Percentiles rank a stretch among this genome's conserved stretches.
phyloP scores from a whole-genome alignment of 2,888 invertebrate species.

The Ennomos quercinarius region DNA sequence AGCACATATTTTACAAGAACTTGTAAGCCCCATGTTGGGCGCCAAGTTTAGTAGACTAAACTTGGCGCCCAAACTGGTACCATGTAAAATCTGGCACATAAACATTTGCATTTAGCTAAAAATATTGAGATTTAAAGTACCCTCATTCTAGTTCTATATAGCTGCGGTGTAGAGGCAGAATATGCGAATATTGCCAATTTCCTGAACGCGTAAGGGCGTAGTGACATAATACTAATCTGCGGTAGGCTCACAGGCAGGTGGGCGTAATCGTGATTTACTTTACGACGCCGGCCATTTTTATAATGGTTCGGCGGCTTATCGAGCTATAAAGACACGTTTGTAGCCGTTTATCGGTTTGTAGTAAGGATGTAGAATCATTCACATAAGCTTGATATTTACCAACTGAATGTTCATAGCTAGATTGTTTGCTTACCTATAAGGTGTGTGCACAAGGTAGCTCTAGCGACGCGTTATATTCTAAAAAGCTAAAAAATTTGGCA shows the following conservation, averaged over 20 bases:
- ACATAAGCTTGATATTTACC: neutral
- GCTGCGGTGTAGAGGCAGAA: constrained; percentile 14
- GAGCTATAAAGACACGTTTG: constrained; percentile 23
- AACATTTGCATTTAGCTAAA: constrained; percentile 11
- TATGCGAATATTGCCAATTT: constrained; percentile 38
- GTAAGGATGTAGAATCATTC: constrained; percentile 18
- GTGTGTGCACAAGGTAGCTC: no score
- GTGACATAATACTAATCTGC: constrained; percentile 32
- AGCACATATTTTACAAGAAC: no score
- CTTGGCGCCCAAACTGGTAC: neutral
- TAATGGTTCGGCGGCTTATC: constrained; percentile 28
- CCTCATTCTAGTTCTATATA: constrained; percentile 11
- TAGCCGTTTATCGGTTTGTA: constrained; percentile 25
- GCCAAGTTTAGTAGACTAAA: constrained; percentile 2
- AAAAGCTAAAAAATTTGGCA: no score
- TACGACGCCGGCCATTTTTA: constrained; percentile 30
- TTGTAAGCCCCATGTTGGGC: constrained; percentile 8
- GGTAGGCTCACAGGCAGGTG: constrained; percentile 23
- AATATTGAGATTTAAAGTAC: constrained; percentile 12
- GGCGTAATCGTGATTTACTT: constrained; percentile 33
- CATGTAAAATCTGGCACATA: neutral
- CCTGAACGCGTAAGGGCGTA: constrained; percentile 23
- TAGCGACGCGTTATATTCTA: no score
- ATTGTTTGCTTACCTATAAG: constrained; percentile 1
- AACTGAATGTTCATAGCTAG: neutral